Evolutionary conservation across 2,888 invertebrate species (phyloP).

Genomic region (Hipparchia sbordonii): DNA sequence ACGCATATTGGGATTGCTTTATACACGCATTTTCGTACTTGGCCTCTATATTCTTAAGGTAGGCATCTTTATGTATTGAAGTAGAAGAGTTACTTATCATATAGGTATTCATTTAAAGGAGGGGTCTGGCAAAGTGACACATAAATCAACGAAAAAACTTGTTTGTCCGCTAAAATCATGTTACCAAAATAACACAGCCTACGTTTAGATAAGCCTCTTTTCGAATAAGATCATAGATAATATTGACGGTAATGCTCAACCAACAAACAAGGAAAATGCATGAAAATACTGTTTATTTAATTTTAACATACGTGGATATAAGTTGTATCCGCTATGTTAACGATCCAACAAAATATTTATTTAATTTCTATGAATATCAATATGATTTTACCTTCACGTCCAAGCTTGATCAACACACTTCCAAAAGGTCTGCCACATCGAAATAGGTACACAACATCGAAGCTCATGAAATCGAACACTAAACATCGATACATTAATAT

Average conservation of each 20-base stretch:
- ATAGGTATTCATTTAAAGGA: neutral
- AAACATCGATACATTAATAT: too few species aligned
- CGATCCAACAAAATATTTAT: neutral
- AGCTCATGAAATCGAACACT: too few species aligned
- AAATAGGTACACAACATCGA: too few species aligned
- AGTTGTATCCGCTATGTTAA: constrained; percentile 1
- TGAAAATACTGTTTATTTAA: neutral
- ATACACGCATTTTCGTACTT: too few species aligned
- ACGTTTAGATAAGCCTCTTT: neutral
- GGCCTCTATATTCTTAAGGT: neutral
- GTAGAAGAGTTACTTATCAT: neutral
- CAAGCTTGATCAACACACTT: too few species aligned
- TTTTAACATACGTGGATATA: neutral
- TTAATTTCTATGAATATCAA: too few species aligned
- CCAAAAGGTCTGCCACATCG: too few species aligned
- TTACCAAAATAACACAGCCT: neutral
- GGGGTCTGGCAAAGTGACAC: neutral
- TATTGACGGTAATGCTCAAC: constrained; percentile 4
- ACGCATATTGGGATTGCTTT: too few species aligned
- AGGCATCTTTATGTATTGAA: neutral
- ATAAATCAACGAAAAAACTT: neutral
- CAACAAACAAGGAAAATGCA: constrained; percentile 7
- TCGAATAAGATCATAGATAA: neutral
- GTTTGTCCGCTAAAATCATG: neutral
- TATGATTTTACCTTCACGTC: too few species aligned